A percentile compares a stretch with the other conserved stretches of the same genome.
Evolutionary conservation across 2,888 invertebrate genomes (phyloP).

Genomic region (Drosophila neotestacea): DNA sequence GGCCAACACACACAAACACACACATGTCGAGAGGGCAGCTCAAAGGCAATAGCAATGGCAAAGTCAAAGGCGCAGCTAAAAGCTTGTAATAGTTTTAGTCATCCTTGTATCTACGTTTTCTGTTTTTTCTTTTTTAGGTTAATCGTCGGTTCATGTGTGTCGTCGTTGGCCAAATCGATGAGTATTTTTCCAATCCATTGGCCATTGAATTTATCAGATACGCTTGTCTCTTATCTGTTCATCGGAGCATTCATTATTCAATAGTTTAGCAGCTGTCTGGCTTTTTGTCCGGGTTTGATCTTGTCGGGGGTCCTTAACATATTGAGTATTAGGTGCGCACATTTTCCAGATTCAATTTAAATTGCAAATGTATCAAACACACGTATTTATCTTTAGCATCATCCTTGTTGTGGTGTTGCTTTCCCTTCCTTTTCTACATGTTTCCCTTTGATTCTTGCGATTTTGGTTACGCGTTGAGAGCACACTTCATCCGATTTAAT

Average conservation of each 20-base stretch:
- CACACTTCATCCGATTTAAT: conserved; percentile 51
- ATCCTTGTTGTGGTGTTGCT: background rate
- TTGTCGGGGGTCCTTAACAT: background rate
- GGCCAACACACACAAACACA: conserved; percentile 27
- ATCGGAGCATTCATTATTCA: conserved; percentile 42
- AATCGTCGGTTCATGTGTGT: conserved; percentile 24
- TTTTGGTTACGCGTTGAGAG: background rate
- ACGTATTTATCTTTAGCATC: conserved; percentile 2
- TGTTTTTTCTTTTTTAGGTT: conserved; percentile 15
- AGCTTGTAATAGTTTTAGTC: conserved; percentile 60
- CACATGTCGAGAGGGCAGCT: background rate
- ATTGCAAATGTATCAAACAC: conserved; percentile 40
- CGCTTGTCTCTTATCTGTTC: conserved; percentile 14
- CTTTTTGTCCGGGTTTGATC: background rate
- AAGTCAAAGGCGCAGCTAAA: conserved; percentile 44
- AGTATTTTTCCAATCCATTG: conserved; percentile 68
- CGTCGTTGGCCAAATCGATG: conserved; percentile 46
- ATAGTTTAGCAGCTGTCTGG: conserved; percentile 24
- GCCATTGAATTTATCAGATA: conserved; percentile 46
- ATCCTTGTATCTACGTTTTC: conserved; percentile 2
- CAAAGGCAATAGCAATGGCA: conserved; percentile 1
- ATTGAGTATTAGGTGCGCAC: conserved; percentile 18
- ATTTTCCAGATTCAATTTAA: conserved; percentile 42
- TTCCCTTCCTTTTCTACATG: conserved; percentile 2
- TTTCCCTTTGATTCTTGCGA: conserved; percentile 1